phyloP scores from a whole-genome alignment of 2,888 invertebrate species.

The Platycheirus rosarum region DNA sequence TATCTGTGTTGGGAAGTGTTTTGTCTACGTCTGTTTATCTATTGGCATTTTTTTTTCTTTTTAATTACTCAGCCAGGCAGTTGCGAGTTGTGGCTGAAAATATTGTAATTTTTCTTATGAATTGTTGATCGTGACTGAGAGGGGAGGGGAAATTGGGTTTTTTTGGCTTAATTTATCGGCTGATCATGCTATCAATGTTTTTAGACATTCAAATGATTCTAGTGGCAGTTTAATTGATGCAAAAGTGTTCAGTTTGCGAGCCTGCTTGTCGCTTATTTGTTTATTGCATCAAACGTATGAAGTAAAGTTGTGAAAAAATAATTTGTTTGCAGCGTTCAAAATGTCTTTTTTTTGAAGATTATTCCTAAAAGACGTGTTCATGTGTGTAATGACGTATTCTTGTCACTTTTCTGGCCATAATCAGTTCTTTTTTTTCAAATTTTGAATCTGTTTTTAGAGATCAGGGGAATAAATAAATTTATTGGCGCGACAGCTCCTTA shows the following conservation, averaged over 20 bases:
- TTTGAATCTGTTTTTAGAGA: no score
- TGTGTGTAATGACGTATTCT: no score
- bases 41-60: background rate
- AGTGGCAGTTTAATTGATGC: conserved; percentile 6
- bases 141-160: background rate
- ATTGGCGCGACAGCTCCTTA: no score
- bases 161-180: background rate
- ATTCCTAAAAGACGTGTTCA: no score
- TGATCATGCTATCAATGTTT: conserved; percentile 7
- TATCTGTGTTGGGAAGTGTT: conserved; percentile 1
- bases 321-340: no score
- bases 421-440: no score
- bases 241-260: no score
- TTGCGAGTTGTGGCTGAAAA: conserved; percentile 1
- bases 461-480: no score
- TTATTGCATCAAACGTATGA: background rate
- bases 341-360: no score
- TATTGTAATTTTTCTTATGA: background rate
- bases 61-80: conserved; percentile 1
- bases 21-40: background rate
- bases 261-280: background rate
- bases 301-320: no score
- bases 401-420: no score
- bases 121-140: background rate
- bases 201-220: background rate